Percentiles rank a stretch among this genome's conserved stretches.
These are phyloP conservation scores for Drosophila repleta DNA, from an alignment of 1,140 invertebrate species.

Conservation along the genomic window DNA sequence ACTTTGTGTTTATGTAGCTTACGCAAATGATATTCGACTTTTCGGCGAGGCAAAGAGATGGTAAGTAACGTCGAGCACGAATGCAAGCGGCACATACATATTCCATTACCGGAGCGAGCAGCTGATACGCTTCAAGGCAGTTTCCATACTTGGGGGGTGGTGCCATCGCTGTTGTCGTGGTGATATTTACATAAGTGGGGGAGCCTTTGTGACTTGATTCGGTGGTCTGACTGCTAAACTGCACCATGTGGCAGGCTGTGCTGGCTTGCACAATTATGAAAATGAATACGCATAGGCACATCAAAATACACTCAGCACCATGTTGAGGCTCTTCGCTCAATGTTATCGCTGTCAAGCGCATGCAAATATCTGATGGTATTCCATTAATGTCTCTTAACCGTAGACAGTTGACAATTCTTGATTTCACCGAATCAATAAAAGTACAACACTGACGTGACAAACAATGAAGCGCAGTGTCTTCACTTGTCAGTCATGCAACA, in stretches of 20 bases:
- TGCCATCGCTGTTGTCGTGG: conserved; percentile 25
- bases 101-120: conserved; percentile 18
- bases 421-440: conserved; percentile 60
- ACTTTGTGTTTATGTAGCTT: conserved; percentile 54
- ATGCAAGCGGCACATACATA: conserved; percentile 33
- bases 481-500: conserved; percentile 61
- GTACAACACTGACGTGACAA: conserved; percentile 55
- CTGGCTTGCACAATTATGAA: conserved; percentile 65
- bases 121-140: conserved; percentile 9
- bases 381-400: conserved; percentile 54
- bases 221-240: conserved; percentile 12
- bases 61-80: conserved; percentile 30
- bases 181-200: conserved; percentile 61
- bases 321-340: neutral
- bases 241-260: conserved; percentile 53
- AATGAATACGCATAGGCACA: conserved; percentile 38
- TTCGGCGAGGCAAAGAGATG: conserved; percentile 31
- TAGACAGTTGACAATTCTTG: conserved; percentile 7
- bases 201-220: conserved; percentile 57
- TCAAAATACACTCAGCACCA: conserved; percentile 8
- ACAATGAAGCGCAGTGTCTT: conserved; percentile 53
- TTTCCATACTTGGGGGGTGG: conserved; percentile 11
- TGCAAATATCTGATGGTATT: conserved; percentile 58
- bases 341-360: conserved; percentile 48
- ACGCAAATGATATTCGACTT: conserved; percentile 53